Conservation (phyloP, 2,797 vertebrate genomes). For the Philypnodon macrostomus region DNA sequence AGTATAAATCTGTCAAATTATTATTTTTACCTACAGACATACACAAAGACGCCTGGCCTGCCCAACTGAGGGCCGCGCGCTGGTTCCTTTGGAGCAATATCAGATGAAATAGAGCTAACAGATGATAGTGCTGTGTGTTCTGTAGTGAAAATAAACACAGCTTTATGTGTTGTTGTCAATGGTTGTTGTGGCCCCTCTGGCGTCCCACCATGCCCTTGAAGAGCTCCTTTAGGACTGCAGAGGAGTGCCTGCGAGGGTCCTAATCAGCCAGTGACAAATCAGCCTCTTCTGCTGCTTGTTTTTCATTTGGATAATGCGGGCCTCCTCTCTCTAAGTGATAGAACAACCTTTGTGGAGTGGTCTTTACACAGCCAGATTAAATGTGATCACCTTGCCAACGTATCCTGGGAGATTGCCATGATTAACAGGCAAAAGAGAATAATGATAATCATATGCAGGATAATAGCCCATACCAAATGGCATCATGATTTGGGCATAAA, state of each 20-base stretch:
- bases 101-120: slow-evolving; percentile 4
- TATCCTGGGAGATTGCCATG: slow-evolving; percentile 63
- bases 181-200: slow-evolving; percentile 13
- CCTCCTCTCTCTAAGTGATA: slow-evolving; percentile 66
- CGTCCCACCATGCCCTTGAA: slow-evolving; percentile 55
- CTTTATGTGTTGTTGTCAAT: slow-evolving; percentile 8
- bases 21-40: not conserved
- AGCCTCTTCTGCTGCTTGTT: slow-evolving; percentile 63
- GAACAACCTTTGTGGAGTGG: slow-evolving; percentile 62
- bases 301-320: slow-evolving; percentile 75
- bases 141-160: slow-evolving; percentile 18
- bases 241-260: slow-evolving; percentile 40
- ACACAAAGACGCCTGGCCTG: slow-evolving; percentile 5
- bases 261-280: slow-evolving; percentile 74
- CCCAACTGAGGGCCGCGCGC: not conserved
- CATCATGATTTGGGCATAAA: slow-evolving; percentile 65
- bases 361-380: slow-evolving; percentile 68
- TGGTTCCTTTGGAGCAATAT: not conserved
- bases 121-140: slow-evolving; percentile 10
- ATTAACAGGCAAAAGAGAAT: slow-evolving; percentile 73
- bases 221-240: slow-evolving; percentile 33
- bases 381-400: slow-evolving; percentile 72
- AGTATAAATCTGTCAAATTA: too few species aligned
- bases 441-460: slow-evolving; percentile 74
- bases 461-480: slow-evolving; percentile 70